These are phyloP conservation scores for Ormia ochracea DNA, from an alignment of 2,888 invertebrate genomes.

Conservation along the genomic window DNA sequence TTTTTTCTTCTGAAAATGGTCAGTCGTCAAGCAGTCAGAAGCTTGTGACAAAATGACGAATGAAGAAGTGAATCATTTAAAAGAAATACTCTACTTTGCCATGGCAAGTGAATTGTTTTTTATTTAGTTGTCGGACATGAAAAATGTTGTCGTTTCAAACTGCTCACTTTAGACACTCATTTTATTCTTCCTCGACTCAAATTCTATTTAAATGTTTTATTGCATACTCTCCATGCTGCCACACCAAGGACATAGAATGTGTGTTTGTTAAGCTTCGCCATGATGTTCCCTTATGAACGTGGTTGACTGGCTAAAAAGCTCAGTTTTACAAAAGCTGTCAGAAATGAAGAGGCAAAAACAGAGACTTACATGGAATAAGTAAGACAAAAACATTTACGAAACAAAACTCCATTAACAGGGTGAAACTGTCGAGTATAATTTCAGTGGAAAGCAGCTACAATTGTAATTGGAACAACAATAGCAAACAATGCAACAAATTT, in stretches of 20 bases:
- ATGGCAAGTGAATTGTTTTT: slow-evolving; percentile 65
- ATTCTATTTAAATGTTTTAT: slow-evolving; percentile 16
- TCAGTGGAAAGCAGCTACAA: slow-evolving; percentile 5
- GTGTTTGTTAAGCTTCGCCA: not conserved
- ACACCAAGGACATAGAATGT: not conserved
- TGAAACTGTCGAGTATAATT: slow-evolving; percentile 9
- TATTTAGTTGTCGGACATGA: slow-evolving; percentile 67
- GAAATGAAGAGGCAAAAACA: slow-evolving; percentile 15
- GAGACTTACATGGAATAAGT: not conserved
- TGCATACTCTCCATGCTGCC: not conserved
- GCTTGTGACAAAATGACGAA: slow-evolving; percentile 46
- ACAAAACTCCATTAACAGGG: slow-evolving; percentile 44
- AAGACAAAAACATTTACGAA: slow-evolving; percentile 28
- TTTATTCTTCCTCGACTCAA: not conserved
- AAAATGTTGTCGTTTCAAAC: slow-evolving; percentile 64
- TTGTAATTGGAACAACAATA: slow-evolving; percentile 50
- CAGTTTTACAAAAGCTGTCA: slow-evolving; percentile 48
- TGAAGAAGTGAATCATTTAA: slow-evolving; percentile 46
- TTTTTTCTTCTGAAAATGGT: slow-evolving; percentile 12
- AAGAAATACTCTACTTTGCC: slow-evolving; percentile 49
- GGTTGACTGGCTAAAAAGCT: slow-evolving; percentile 49
- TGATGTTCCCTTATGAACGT: slow-evolving; percentile 40
- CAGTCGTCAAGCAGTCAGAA: slow-evolving; percentile 9
- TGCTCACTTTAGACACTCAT: slow-evolving; percentile 38
- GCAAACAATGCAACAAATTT: slow-evolving; percentile 49